Evolutionary conservation across 2,888 invertebrate species (phyloP).

Genomic region (Coleophora flavipennella): DNA sequence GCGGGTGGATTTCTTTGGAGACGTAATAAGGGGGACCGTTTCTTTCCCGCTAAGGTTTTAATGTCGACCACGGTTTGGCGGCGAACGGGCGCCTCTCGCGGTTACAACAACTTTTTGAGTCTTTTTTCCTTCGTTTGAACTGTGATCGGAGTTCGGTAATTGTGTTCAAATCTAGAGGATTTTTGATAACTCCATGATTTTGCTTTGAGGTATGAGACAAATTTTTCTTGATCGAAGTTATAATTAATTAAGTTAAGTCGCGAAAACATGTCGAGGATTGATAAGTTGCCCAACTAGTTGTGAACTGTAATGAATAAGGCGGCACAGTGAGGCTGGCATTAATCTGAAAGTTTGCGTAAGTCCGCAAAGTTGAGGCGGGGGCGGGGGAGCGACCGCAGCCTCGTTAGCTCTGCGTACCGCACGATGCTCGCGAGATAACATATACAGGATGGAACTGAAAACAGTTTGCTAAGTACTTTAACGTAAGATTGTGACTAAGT

Average conservation of each 20-base stretch:
- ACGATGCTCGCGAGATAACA: slow-evolving; percentile 17
- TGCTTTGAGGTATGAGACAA: slow-evolving; percentile 7
- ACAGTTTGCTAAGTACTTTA: no score
- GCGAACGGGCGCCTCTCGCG: slow-evolving; percentile 67
- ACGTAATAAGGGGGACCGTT: slow-evolving; percentile 73
- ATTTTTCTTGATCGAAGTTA: background rate
- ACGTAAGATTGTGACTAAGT: no score
- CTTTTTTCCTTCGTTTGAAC: background rate
- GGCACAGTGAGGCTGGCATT: slow-evolving; percentile 25
- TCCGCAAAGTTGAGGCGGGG: slow-evolving; percentile 30
- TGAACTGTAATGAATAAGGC: slow-evolving; percentile 2
- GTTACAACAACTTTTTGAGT: slow-evolving; percentile 22
- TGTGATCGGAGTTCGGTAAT: background rate
- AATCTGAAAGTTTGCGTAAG: slow-evolving; percentile 56
- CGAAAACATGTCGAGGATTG: no score
- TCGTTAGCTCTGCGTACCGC: slow-evolving; percentile 57
- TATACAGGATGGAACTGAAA: no score
- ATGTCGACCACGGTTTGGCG: slow-evolving; percentile 71
- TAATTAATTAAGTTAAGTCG: background rate
- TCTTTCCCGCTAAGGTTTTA: slow-evolving; percentile 73
- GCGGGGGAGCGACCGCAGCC: slow-evolving; percentile 50
- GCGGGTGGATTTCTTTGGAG: slow-evolving; percentile 71
- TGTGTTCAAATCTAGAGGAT: slow-evolving; percentile 9
- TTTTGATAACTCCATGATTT: slow-evolving; percentile 3
- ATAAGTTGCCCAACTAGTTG: background rate